Conservation (phyloP, 1,140 invertebrate species). For the Drosophila pandora region DNA sequence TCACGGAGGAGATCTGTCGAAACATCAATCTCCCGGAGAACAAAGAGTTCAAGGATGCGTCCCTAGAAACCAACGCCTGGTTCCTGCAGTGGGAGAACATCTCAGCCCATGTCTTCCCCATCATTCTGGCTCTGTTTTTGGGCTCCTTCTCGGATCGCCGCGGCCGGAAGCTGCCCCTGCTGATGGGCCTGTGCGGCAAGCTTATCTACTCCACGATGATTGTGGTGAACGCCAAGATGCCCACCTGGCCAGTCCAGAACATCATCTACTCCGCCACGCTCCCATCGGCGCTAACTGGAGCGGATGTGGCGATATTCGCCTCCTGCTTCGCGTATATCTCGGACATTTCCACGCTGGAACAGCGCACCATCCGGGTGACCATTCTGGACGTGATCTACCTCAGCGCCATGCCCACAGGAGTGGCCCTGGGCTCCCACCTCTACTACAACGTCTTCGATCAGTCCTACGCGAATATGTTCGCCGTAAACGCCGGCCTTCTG, state of each 20-base stretch:
- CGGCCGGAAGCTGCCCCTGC: constrained; percentile 86
- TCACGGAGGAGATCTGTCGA: constrained; percentile 87
- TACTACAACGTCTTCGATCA: constrained; percentile 85
- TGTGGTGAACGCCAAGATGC: constrained; percentile 87
- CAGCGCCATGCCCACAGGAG: constrained; percentile 89
- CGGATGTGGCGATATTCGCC: constrained; percentile 90
- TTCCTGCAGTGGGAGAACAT: constrained; percentile 91
- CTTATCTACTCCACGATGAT: constrained; percentile 90
- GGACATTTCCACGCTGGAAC: constrained; percentile 87
- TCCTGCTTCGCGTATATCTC: constrained; percentile 90
- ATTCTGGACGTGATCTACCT: constrained; percentile 90
- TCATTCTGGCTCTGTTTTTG: constrained; percentile 89
- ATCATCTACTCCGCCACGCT: constrained; percentile 89
- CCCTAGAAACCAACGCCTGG: constrained; percentile 88
- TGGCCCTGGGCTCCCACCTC: constrained; percentile 87
- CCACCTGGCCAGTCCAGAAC: constrained; percentile 89
- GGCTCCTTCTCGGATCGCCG: constrained; percentile 90
- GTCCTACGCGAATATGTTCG: constrained; percentile 89
- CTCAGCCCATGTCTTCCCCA: constrained; percentile 88
- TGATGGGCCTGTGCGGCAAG: constrained; percentile 89
- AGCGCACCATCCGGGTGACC: constrained; percentile 89
- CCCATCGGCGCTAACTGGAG: constrained; percentile 89
- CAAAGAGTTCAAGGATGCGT: constrained; percentile 85
- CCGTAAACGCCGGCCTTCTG: constrained; percentile 87
- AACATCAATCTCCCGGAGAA: constrained; percentile 85